Percentiles rank a stretch among this genome's conserved stretches.
phyloP scores from a whole-genome alignment of 2,797 vertebrate species.

The Selene dorsalis region DNA sequence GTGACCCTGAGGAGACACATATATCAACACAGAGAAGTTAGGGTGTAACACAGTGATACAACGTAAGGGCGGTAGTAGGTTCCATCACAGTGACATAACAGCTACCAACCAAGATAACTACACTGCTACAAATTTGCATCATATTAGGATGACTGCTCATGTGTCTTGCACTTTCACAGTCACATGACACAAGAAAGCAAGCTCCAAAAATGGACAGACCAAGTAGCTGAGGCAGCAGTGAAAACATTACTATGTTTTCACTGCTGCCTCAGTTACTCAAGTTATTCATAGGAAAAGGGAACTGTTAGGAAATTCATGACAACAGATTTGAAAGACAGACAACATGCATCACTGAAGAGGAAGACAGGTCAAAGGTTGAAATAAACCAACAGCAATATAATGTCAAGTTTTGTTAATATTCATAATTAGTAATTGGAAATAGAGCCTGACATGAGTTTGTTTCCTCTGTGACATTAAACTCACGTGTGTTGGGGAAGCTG shows the following conservation, averaged over 20 bases:
- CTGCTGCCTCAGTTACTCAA: too few relatives aligned
- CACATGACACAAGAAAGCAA: not conserved
- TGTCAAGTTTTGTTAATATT: not conserved
- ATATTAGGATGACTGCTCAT: not conserved
- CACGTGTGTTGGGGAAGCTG: constrained; percentile 97
- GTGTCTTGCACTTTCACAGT: not conserved
- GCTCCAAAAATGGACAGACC: not conserved
- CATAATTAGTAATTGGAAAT: too few relatives aligned
- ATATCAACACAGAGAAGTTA: constrained; percentile 9
- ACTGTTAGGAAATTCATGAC: not conserved
- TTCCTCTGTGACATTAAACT: constrained; percentile 76
- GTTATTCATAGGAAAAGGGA: constrained; percentile 6
- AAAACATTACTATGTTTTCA: too few relatives aligned
- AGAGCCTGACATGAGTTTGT: too few relatives aligned
- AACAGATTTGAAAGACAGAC: not conserved
- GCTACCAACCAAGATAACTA: not conserved
- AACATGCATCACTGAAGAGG: not conserved
- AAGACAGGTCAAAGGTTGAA: not conserved
- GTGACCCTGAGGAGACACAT: constrained; percentile 88
- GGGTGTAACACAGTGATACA: not conserved
- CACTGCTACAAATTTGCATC: not conserved
- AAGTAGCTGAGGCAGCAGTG: not conserved
- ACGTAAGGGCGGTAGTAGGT: not conserved
- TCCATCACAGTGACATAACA: not conserved
- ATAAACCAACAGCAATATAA: not conserved